Percentiles rank a stretch among this genome's conserved stretches.
Evolutionary conservation across 92 coral and sea anemone genomes (phyloP).

Genomic region (Micromussa lordhowensis): DNA sequence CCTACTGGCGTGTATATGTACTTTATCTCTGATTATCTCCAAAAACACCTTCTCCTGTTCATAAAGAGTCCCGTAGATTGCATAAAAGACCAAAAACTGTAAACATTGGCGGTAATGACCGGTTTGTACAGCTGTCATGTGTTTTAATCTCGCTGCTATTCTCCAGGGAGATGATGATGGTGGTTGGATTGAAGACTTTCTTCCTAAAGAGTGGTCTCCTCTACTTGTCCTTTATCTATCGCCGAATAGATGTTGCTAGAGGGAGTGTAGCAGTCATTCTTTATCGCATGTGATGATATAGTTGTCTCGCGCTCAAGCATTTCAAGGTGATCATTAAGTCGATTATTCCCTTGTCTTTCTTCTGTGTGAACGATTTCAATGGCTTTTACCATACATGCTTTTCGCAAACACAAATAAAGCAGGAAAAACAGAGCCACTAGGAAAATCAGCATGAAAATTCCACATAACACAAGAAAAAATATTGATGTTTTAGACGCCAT

Average conservation of each 20-base stretch:
- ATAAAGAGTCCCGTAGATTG: background rate
- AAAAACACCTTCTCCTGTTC: background rate
- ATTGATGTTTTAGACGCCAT: slow-evolving; percentile 47
- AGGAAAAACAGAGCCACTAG: background rate
- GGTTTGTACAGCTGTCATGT: background rate
- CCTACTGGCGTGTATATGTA: background rate
- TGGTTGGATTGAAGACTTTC: background rate
- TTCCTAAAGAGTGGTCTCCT: slow-evolving; percentile 2
- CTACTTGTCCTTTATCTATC: background rate
- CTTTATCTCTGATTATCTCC: background rate
- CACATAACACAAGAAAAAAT: slow-evolving; percentile 43
- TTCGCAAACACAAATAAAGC: slow-evolving; percentile 23
- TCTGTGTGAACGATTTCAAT: slow-evolving; percentile 20
- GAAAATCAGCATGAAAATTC: slow-evolving; percentile 31
- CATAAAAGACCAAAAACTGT: background rate
- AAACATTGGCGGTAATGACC: background rate
- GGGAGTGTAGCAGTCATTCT: slow-evolving; percentile 8
- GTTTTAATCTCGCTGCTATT: background rate
- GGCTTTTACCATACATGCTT: slow-evolving; percentile 18
- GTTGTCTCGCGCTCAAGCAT: background rate
- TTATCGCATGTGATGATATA: background rate
- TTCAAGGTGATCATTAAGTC: slow-evolving; percentile 12
- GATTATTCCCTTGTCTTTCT: background rate
- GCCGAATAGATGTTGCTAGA: background rate
- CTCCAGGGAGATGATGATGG: background rate